Base-by-base conservation (phyloP, 2,888 invertebrate genomes). In the Tetropium fuscum region DNA sequence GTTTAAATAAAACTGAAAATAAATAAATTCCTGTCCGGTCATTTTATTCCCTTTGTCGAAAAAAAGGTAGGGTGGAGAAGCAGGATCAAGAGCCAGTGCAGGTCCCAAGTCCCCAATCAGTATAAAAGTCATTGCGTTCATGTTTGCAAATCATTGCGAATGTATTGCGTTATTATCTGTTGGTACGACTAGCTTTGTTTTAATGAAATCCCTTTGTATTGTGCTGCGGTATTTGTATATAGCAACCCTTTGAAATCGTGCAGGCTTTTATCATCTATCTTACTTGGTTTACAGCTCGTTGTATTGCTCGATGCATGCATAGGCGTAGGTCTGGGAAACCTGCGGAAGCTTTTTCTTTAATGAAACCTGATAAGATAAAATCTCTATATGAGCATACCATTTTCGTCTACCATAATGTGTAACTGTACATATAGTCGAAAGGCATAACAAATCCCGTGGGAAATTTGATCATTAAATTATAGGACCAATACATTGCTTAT, bases 71-170 rank as follows among this genome's bases (percentile, higher is more conserved):
- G 13, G 13, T 6, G 34, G 3, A 6, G 34, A 6, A 15, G 1
- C 34, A 15, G 34, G 34, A 34, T 34, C 34, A 34, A 34, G 34
- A 13, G 34, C 34, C 15, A 5, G 34, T 34, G 15, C n/a, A n/a
- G n/a, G n/a, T n/a, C 15, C 34, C 11, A 34, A 15, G 34, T 18
- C 40, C 41, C 41, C 22, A 41, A 41, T 41, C 22, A 20, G 20
- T 22, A 22, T 41, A 41, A 41, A 41, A 41, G 41, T 41, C 41
- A 22, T 41, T 41, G 41, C 41, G 41, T 41, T 22, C 41, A 20
- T 41, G 41, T 41, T 41, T 41, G 41, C 41, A 20, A 41, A 41
- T 41, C 41, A 41, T 41, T 41, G 8, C 41, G 22, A 41, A 41
- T 41, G 41, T 41, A 41, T 41, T 41, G 41, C 41, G 20, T 19